Percentiles rank a stretch among this genome's conserved stretches.
Evolutionary conservation across 2,888 invertebrate species (phyloP).

Genomic region (Cyclophora punctaria): DNA sequence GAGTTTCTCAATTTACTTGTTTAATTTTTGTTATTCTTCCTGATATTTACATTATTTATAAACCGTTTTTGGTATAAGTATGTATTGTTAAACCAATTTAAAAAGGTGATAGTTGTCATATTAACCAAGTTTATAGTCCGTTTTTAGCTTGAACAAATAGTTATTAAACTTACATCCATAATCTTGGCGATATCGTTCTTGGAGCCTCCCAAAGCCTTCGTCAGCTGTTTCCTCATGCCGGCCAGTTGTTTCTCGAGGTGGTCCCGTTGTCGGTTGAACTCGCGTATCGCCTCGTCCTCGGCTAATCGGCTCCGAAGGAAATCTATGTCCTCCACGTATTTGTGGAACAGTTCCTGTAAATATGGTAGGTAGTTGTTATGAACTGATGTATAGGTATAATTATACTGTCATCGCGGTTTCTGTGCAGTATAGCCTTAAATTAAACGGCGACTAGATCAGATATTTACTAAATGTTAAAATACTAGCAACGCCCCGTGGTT

Average conservation of each 20-base stretch:
- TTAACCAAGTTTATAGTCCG: not conserved
- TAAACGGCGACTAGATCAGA: not conserved
- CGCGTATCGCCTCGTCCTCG: constrained; percentile 82
- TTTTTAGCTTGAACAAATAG: not conserved
- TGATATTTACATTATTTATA: too few relatives aligned
- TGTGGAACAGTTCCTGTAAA: constrained; percentile 76
- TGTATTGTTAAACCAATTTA: too few relatives aligned
- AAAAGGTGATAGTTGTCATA: too few relatives aligned
- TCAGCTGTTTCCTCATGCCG: constrained; percentile 45
- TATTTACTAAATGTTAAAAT: not conserved
- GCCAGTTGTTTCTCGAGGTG: constrained; percentile 82
- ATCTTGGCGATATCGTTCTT: constrained; percentile 77
- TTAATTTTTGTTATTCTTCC: too few relatives aligned
- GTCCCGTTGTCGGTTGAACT: constrained; percentile 86
- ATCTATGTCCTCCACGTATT: constrained; percentile 82
- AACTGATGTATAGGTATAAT: not conserved
- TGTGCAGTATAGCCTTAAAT: not conserved
- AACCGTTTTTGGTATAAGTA: too few relatives aligned
- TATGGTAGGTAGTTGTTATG: not conserved
- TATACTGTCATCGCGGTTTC: not conserved
- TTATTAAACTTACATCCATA: constrained; percentile 70
- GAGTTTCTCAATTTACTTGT: too few relatives aligned
- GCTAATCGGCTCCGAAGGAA: constrained; percentile 79
- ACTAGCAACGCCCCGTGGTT: too few relatives aligned
- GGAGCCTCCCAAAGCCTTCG: constrained; percentile 54